A percentile compares a stretch with the other conserved stretches of the same genome.
phyloP scores from a whole-genome alignment of 1,140 invertebrate genomes.

The Cylas formicarius region DNA sequence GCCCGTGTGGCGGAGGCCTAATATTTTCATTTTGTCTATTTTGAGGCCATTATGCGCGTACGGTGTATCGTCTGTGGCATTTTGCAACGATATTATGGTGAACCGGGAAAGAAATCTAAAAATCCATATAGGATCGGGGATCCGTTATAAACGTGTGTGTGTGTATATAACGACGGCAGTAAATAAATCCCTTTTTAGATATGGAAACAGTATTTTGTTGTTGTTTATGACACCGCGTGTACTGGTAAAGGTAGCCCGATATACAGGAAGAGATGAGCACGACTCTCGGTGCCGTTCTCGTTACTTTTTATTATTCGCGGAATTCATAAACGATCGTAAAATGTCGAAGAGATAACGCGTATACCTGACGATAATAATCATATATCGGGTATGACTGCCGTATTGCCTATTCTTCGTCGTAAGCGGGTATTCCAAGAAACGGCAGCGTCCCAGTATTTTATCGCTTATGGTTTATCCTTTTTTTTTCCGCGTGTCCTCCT shows the following conservation, averaged over 20 bases:
- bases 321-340: constrained; percentile 32
- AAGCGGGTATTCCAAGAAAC: too few relatives aligned
- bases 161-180: constrained; percentile 1
- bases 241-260: too few relatives aligned
- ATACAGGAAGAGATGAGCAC: constrained; percentile 35
- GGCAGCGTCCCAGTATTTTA: too few relatives aligned
- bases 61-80: too few relatives aligned
- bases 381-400: too few relatives aligned
- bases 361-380: constrained; percentile 18
- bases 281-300: constrained; percentile 30
- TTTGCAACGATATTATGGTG: too few relatives aligned
- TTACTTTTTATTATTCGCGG: constrained; percentile 38
- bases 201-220: constrained; percentile 32
- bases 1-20: too few relatives aligned
- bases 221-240: constrained; percentile 34
- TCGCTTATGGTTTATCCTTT: too few relatives aligned
- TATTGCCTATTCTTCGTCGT: too few relatives aligned
- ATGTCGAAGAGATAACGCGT: constrained; percentile 18
- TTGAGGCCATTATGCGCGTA: too few relatives aligned
- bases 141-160: constrained; percentile 17
- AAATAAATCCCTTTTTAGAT: constrained; percentile 28
- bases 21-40: too few relatives aligned
- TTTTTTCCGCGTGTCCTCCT: too few relatives aligned
- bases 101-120: neutral
- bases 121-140: constrained; percentile 21